These are phyloP conservation scores for Clarias laeviceps DNA, from an alignment of 2,797 vertebrate genomes.

Conservation along the genomic window DNA sequence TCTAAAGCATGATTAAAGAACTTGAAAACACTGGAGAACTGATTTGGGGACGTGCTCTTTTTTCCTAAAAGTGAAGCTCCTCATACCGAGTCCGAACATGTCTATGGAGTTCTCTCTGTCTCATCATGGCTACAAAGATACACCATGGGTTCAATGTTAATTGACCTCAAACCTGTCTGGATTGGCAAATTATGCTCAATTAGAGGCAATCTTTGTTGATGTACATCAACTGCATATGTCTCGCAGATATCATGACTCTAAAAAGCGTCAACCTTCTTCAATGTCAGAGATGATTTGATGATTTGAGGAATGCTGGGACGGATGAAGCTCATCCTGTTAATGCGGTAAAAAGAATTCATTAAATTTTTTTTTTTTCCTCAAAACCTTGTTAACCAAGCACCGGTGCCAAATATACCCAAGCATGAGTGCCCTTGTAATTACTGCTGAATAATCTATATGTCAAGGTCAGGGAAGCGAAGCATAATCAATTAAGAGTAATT, in stretches of 20 bases:
- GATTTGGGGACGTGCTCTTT: not conserved
- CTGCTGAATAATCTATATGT: slow-evolving; percentile 50
- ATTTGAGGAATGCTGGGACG: not conserved
- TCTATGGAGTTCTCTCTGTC: not conserved
- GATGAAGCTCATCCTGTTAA: slow-evolving; percentile 17
- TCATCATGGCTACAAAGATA: slow-evolving; percentile 11
- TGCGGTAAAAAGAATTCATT: not conserved
- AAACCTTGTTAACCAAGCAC: slow-evolving; percentile 18
- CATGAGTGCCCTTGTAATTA: slow-evolving; percentile 51
- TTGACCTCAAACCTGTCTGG: slow-evolving; percentile 49
- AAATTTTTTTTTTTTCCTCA: slow-evolving; percentile 20
- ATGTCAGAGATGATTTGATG: slow-evolving; percentile 40
- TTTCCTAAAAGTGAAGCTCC: not conserved
- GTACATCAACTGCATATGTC: slow-evolving; percentile 50
- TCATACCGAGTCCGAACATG: not conserved
- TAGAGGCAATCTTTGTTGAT: slow-evolving; percentile 48
- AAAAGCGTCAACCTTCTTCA: slow-evolving; percentile 12
- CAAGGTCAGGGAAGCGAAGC: slow-evolving; percentile 45
- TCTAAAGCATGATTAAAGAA: not conserved
- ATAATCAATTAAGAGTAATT: slow-evolving; percentile 65
- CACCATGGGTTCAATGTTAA: slow-evolving; percentile 40
- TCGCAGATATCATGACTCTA: slow-evolving; percentile 43
- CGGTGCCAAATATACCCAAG: slow-evolving; percentile 36
- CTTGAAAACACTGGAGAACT: not conserved
- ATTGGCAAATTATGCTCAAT: slow-evolving; percentile 47